Percentiles rank a stretch among this genome's conserved stretches.
Evolutionary conservation across 2,888 invertebrate species (phyloP).

Genomic region (Abscondita cerata): DNA sequence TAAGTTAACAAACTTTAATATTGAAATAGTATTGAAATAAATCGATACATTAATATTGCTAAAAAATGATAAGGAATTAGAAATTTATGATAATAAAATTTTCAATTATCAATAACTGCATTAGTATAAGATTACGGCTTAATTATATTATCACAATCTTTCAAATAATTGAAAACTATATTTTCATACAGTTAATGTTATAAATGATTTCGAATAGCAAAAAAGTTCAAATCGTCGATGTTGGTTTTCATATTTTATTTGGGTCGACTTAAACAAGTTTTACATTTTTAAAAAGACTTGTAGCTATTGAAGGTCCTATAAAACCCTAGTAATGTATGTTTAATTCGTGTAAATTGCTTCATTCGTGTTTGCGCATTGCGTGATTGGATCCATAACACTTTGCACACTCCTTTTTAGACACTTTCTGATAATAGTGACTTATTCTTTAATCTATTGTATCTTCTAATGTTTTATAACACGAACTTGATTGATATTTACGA

Average conservation of each 20-base stretch:
- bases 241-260: background rate
- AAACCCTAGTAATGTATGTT: constrained; percentile 41
- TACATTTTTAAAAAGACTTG: constrained; percentile 38
- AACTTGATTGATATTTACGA: constrained; percentile 35
- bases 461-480: constrained; percentile 39
- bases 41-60: too few species aligned
- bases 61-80: too few species aligned
- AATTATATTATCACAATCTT: too few species aligned
- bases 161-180: too few species aligned
- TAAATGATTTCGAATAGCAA: too few species aligned
- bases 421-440: constrained; percentile 47
- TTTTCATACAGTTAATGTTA: too few species aligned
- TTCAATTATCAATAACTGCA: too few species aligned
- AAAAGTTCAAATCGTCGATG: constrained; percentile 3
- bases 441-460: constrained; percentile 48
- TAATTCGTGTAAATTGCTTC: constrained; percentile 46
- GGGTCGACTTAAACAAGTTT: constrained; percentile 21
- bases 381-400: constrained; percentile 45
- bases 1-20: too few species aligned
- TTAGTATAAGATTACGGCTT: too few species aligned
- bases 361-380: constrained; percentile 42
- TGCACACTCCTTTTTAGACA: constrained; percentile 42
- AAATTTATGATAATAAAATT: too few species aligned
- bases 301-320: constrained; percentile 35
- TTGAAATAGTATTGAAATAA: too few species aligned